Evolutionary conservation across 2,113 vertebrate species (phyloP).

Genomic region (Lepidiolamprologus cunningtoni): DNA sequence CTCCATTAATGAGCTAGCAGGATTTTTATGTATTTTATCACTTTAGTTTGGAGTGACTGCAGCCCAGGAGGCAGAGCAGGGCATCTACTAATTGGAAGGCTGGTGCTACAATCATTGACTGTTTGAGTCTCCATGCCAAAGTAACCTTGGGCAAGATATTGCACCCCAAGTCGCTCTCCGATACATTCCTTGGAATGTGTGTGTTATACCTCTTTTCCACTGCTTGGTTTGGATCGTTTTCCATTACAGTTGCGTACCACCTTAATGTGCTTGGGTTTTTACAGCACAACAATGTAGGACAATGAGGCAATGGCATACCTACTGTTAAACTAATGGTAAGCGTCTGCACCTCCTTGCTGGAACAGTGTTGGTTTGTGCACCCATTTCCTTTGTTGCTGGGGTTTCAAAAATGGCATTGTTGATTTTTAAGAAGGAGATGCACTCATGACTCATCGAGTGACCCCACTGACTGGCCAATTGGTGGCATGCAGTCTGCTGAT

Average conservation of each 20-base stretch:
- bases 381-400: not conserved
- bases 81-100: not conserved
- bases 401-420: not conserved
- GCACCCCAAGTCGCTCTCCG: not conserved
- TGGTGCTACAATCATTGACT: not conserved
- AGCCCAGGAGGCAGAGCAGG: not conserved
- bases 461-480: not conserved
- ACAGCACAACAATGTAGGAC: not conserved
- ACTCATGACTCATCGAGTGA: not conserved
- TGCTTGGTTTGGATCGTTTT: not conserved
- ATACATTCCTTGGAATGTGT: not conserved
- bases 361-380: not conserved
- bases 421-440: not conserved
- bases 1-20: not conserved
- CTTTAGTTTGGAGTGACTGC: not conserved
- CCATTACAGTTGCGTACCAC: not conserved
- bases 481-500: not conserved
- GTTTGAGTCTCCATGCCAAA: not conserved
- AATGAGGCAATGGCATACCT: not conserved
- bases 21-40: not conserved
- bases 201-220: not conserved
- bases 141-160: not conserved
- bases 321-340: not conserved
- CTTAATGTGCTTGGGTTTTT: not conserved
- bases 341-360: not conserved